Conservation (phyloP, 2,113 vertebrate genomes). For the Fukomys damarensis region DNA sequence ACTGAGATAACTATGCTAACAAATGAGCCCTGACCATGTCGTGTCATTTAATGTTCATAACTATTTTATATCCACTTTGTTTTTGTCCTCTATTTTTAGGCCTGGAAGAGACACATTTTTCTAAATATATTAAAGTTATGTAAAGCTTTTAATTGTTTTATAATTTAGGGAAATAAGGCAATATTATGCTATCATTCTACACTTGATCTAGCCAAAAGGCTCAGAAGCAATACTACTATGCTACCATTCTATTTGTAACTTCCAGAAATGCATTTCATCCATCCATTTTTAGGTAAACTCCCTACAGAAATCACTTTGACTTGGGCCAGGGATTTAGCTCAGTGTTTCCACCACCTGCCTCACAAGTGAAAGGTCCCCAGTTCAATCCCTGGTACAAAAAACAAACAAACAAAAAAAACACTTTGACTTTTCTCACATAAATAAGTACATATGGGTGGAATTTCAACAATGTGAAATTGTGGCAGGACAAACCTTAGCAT, state of each 20-base stretch:
- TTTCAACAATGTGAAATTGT: background rate
- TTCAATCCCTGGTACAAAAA: no score
- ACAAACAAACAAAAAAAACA: no score
- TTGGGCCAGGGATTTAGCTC: no score
- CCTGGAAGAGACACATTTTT: background rate
- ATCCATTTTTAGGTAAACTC: constrained; percentile 35
- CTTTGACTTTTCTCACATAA: background rate
- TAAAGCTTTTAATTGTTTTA: background rate
- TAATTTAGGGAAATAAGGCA: background rate
- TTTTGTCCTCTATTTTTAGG: constrained; percentile 30
- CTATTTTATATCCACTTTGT: background rate
- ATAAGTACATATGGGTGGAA: background rate
- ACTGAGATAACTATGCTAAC: background rate
- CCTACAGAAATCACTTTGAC: background rate
- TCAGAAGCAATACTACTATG: background rate
- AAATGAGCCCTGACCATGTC: background rate
- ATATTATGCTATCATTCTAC: background rate
- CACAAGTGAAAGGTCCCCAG: no score
- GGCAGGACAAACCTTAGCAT: background rate
- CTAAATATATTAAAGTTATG: background rate
- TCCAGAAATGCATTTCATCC: background rate
- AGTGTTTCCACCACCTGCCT: no score
- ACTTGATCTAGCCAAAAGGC: no score
- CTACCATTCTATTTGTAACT: background rate
- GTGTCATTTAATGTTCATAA: background rate